Percentiles rank a stretch among this genome's conserved stretches.
Evolutionary conservation across 2,113 vertebrate species (phyloP).

Genomic region (Bos javanicus): DNA sequence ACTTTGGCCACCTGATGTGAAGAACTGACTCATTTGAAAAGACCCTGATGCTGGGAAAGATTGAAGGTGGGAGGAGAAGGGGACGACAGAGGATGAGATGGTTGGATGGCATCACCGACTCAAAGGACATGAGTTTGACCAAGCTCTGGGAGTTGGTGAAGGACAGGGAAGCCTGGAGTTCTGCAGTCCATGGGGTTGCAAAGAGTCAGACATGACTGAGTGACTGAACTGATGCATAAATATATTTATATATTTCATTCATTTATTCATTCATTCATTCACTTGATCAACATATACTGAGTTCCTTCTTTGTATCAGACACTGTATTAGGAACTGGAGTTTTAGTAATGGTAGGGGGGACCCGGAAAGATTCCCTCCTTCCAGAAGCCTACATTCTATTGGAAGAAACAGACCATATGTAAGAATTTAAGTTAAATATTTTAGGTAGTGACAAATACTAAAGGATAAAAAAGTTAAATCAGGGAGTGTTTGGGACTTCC

Average conservation of each 20-base stretch:
- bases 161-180: background rate
- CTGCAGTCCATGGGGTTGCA: background rate
- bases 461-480: background rate
- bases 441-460: background rate
- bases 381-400: background rate
- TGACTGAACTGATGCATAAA: background rate
- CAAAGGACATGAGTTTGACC: background rate
- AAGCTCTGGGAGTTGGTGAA: background rate
- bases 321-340: background rate
- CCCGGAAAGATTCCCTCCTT: background rate
- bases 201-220: background rate
- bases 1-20: background rate
- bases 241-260: background rate
- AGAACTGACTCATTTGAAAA: background rate
- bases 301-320: background rate
- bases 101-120: background rate
- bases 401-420: background rate
- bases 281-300: background rate
- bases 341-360: background rate
- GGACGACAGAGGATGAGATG: background rate
- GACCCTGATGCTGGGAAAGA: background rate
- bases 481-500: background rate
- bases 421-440: background rate
- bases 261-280: background rate
- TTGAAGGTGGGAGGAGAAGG: accelerated